Evolutionary conservation across 1,140 invertebrate species (phyloP).

Genomic region (Medauroidea extradentata): DNA sequence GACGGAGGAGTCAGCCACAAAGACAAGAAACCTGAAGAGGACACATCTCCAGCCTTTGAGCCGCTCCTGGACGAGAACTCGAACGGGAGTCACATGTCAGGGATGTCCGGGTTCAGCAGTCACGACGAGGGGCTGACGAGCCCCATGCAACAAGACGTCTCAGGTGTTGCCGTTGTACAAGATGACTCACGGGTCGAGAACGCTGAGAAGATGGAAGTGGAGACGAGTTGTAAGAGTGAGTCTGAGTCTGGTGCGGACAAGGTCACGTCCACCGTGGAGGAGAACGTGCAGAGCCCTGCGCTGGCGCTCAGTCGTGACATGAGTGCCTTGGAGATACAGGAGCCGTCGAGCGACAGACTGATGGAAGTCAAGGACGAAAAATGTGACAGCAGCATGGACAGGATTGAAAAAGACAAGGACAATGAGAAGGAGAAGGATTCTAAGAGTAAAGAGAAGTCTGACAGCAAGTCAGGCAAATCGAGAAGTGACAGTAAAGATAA

Average conservation of each 20-base stretch:
- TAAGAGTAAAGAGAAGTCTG: neutral
- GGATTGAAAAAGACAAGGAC: constrained; percentile 8
- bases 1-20: constrained; percentile 5
- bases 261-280: too few relatives aligned
- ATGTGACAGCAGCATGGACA: too few relatives aligned
- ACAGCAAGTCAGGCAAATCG: neutral
- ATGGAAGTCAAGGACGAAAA: too few relatives aligned
- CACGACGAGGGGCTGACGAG: constrained; percentile 35
- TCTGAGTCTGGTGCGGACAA: too few relatives aligned
- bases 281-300: too few relatives aligned
- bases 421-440: neutral
- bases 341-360: too few relatives aligned
- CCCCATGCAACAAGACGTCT: constrained; percentile 2
- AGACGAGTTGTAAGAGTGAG: constrained; percentile 18
- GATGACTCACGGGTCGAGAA: constrained; percentile 15
- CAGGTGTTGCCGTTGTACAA: neutral
- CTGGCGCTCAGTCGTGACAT: too few relatives aligned
- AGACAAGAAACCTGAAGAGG: constrained; percentile 33
- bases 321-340: too few relatives aligned
- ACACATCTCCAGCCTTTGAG: constrained; percentile 60
- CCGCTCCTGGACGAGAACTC: constrained; percentile 48
- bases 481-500: neutral
- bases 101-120: constrained; percentile 54
- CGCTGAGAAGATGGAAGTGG: constrained; percentile 30
- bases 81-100: constrained; percentile 54